These are phyloP conservation scores for Patella pellucida DNA, from an alignment of 2,888 invertebrate genomes.

Conservation along the genomic window DNA sequence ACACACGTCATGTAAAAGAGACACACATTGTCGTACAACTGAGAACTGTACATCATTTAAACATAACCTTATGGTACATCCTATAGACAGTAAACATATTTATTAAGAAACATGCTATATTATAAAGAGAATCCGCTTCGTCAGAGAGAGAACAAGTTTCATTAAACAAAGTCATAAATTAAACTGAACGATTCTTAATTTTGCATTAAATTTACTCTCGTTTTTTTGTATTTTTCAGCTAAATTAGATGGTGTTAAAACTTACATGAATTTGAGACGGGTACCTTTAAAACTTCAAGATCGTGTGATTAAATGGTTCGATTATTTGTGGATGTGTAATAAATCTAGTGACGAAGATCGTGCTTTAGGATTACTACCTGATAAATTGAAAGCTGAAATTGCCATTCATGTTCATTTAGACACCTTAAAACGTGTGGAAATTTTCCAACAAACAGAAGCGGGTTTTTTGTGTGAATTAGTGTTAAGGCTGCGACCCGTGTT, in stretches of 20 bases:
- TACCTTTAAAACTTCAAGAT: conserved; percentile 94
- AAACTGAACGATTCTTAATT: no score
- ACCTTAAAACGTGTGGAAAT: conserved; percentile 94
- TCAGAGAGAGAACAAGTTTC: no score
- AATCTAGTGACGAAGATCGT: conserved; percentile 97
- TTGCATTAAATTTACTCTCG: no score
- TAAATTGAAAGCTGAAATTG: conserved; percentile 98
- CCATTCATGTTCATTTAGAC: conserved; percentile 98
- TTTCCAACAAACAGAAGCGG: conserved; percentile 99
- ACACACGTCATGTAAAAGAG: no score
- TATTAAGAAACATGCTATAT: no score
- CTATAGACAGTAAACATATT: no score
- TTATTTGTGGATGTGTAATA: conserved; percentile 98
- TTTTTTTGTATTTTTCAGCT: conserved; percentile 78
- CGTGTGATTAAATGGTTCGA: conserved; percentile 99
- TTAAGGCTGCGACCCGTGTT: conserved; percentile 93
- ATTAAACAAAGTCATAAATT: no score
- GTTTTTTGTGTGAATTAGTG: conserved; percentile 97
- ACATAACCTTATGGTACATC: no score
- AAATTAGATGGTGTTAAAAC: conserved; percentile 98
- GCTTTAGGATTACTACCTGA: conserved; percentile 74
- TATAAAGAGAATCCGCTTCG: no score
- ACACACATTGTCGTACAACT: no score
- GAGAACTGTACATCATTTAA: no score
- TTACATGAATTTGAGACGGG: conserved; percentile 96